Evolutionary conservation across 2,113 vertebrate genomes (phyloP).

Genomic region (western clawed frog (Xenopus tropicalis)): DNA sequence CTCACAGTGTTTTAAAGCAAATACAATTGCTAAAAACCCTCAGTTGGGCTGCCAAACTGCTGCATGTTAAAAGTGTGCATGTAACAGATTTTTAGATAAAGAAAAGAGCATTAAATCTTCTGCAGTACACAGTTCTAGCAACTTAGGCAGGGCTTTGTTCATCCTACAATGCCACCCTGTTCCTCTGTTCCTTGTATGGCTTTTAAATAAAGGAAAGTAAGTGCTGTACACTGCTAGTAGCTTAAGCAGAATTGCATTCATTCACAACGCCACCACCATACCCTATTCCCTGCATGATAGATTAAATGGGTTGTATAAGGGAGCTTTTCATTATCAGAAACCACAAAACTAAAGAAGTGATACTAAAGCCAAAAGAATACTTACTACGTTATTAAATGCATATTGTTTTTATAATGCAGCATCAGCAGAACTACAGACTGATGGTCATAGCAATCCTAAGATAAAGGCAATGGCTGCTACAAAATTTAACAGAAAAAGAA

Average conservation of each 20-base stretch:
- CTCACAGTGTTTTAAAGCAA: too few relatives aligned
- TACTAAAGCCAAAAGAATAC: conserved; percentile 8
- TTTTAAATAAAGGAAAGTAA: too few relatives aligned
- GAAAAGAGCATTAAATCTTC: not conserved
- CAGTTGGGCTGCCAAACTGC: too few relatives aligned
- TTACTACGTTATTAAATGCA: not conserved
- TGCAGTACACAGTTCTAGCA: not conserved
- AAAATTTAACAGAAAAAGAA: too few relatives aligned
- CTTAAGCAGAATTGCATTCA: too few relatives aligned
- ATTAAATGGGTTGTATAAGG: conserved; percentile 12
- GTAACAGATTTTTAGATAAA: not conserved
- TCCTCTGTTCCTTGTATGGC: too few relatives aligned
- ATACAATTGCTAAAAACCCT: too few relatives aligned
- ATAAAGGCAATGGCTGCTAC: too few relatives aligned
- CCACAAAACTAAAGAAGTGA: conserved; percentile 4
- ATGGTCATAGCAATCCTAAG: not conserved
- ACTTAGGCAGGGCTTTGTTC: not conserved
- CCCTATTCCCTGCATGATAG: not conserved
- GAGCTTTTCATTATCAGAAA: conserved; percentile 14
- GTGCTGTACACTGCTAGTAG: too few relatives aligned
- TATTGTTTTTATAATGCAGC: not conserved
- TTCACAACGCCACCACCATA: too few relatives aligned
- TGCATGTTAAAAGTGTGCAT: too few relatives aligned
- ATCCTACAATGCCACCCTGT: not conserved
- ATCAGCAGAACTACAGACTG: not conserved